phyloP scores from a whole-genome alignment of 2,888 invertebrate species.

The Mechanitis mazaeus region DNA sequence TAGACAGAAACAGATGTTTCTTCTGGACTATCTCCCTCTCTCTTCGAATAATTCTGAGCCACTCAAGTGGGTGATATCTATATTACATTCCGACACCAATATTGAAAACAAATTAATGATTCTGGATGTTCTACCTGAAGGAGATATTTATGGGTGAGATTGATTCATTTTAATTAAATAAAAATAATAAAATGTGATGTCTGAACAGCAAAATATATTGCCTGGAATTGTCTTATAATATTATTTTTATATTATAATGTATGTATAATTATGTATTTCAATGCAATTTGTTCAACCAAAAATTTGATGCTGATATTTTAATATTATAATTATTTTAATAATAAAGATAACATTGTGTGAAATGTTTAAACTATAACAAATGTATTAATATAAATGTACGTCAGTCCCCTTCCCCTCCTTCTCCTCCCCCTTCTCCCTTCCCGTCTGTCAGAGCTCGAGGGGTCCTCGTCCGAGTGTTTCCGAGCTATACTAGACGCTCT shows the following conservation, averaged over 20 bases:
- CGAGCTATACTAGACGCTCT: slow-evolving; percentile 42
- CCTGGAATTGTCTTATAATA: too few species aligned
- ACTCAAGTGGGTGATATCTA: slow-evolving; percentile 37
- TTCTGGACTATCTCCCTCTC: slow-evolving; percentile 33
- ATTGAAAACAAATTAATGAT: slow-evolving; percentile 37
- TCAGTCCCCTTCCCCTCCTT: background rate
- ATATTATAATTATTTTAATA: too few species aligned
- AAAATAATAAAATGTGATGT: too few species aligned
- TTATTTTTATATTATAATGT: too few species aligned
- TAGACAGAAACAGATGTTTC: slow-evolving; percentile 35
- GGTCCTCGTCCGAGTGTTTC: slow-evolving; percentile 28
- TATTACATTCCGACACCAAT: slow-evolving; percentile 26
- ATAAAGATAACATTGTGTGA: too few species aligned
- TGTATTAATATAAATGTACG: background rate
- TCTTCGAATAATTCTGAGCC: slow-evolving; percentile 33
- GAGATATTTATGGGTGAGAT: slow-evolving; percentile 39
- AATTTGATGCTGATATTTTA: too few species aligned
- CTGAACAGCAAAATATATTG: too few species aligned
- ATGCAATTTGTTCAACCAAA: too few species aligned
- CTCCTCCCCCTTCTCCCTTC: slow-evolving; percentile 29
- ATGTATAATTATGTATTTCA: too few species aligned
- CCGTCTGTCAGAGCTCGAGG: slow-evolving; percentile 39
- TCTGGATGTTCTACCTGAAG: slow-evolving; percentile 39
- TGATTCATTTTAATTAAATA: too few species aligned
- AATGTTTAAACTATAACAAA: background rate